Evolutionary conservation across 2,113 vertebrate species (phyloP), one percentile per base, ranked within the genome.

Genomic region (Cynocephalus volans): DNA sequence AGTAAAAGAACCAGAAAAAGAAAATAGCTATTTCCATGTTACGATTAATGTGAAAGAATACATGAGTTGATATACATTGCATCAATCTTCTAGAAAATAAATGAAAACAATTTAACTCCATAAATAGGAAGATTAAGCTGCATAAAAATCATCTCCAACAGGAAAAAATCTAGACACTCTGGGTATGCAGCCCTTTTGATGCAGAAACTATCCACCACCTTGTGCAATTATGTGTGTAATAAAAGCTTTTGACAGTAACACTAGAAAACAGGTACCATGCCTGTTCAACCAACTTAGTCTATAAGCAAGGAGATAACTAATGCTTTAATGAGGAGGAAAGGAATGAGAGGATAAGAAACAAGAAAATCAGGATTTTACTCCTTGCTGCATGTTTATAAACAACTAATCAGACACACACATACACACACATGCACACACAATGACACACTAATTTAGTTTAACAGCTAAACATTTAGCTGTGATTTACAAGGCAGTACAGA

Each of bases 321-420:
- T 75, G 45, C 14, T 77, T 31, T 90, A 89, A 87, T n/a, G 28
- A 96, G 54, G 9, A 79, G 1, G 31, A 82, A 93, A 90, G 48
- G 24, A 73, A 75, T 45, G 67, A 82, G 23, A 79, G 80, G 28
- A 64, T 36, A 69, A 84, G 56, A 5, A 54, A 70, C 83, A 52
- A 65, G 60, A 85, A n/a, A 97, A 96, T 58, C 31, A 75, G 33
- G 18, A 90, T 87, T 85, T 75, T 70, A 94, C 48, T 52, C 52
- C 18, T 75, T 79, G 45, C 8, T 93, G n/a, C 0, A 1, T 81
- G 50, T 72, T 90, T 88, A 54, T 64, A 76, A 67, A 52, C 1
- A 10, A 50, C 24, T 65, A 41, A 90, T 56, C 15, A 65, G 56
- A 31, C 3, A 75, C 67, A 87, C 0, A 50, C 26, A 28, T 9